A percentile compares a stretch with the other conserved stretches of the same genome.
phyloP scores from a whole-genome alignment of 2,113 vertebrate species.

The Puffinus mauretanicus region DNA sequence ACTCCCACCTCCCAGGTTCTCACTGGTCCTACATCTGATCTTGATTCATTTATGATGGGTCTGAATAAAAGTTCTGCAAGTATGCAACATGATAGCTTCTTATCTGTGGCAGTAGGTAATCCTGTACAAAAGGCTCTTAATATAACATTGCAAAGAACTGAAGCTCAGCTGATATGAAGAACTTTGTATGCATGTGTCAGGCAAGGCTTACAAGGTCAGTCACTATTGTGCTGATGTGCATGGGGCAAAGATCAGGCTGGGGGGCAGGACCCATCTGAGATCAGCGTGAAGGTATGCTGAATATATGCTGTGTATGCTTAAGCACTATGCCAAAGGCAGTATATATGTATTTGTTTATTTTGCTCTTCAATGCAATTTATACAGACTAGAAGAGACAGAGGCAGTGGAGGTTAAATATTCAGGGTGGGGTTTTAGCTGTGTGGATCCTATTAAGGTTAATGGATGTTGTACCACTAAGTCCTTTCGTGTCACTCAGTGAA shows the following conservation, averaged over 20 bases:
- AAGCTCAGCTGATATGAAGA: not conserved
- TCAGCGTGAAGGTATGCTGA: not conserved
- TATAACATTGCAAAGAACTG: not conserved
- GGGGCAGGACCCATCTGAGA: not conserved
- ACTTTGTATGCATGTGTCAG: not conserved
- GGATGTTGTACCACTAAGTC: constrained; percentile 9
- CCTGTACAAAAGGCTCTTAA: not conserved
- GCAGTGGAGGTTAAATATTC: constrained; percentile 41
- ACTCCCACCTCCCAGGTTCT: not conserved
- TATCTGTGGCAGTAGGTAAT: not conserved
- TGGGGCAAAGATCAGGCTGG: not conserved
- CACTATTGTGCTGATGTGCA: not conserved
- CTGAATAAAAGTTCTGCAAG: not conserved
- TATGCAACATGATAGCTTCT: not conserved
- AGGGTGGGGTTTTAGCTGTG: constrained; percentile 1
- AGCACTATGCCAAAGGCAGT: not conserved
- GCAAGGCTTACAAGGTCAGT: not conserved
- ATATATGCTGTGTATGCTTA: not conserved
- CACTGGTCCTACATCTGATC: not conserved
- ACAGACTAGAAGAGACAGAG: constrained; percentile 25
- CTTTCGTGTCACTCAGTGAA: not conserved
- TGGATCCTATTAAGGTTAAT: constrained; percentile 51
- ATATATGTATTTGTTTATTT: not conserved
- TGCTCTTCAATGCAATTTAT: not conserved
- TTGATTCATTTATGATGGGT: not conserved